These are phyloP conservation scores for Sarcophaga peregrina DNA, from an alignment of 1,140 invertebrate species.

Conservation along the genomic window DNA sequence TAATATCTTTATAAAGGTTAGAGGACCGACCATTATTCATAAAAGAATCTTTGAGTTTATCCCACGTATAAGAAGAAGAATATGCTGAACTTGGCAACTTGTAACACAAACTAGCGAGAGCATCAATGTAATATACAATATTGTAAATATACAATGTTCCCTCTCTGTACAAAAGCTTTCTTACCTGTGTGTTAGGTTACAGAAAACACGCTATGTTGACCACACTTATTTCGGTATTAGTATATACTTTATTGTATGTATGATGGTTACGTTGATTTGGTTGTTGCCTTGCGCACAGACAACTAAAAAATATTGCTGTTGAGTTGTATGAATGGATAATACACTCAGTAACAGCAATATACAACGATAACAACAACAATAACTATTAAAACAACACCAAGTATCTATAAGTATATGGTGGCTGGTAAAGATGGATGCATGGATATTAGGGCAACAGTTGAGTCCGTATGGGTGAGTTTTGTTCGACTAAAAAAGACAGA, in stretches of 20 bases:
- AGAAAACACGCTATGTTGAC: no score
- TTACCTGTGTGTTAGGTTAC: no score
- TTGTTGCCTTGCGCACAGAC: slow-evolving; percentile 37
- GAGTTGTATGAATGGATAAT: slow-evolving; percentile 41
- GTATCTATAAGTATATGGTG: slow-evolving; percentile 11
- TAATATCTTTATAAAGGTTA: no score
- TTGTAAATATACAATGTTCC: no score
- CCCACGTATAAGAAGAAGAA: no score
- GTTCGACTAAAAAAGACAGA: slow-evolving; percentile 6
- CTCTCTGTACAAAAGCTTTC: no score
- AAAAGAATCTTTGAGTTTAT: no score
- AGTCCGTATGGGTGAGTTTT: slow-evolving; percentile 28
- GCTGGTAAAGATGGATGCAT: slow-evolving; percentile 17
- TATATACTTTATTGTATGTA: background rate
- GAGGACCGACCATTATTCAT: no score
- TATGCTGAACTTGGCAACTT: no score
- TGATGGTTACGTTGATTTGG: slow-evolving; percentile 21
- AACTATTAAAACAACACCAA: background rate
- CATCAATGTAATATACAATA: no score
- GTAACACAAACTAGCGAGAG: no score
- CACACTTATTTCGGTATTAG: no score
- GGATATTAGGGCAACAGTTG: slow-evolving; percentile 24
- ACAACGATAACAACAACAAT: background rate
- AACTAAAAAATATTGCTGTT: slow-evolving; percentile 19
- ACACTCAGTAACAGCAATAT: background rate